Base-by-base conservation (phyloP, 2,113 vertebrate genomes). In the Gavia stellata region DNA sequence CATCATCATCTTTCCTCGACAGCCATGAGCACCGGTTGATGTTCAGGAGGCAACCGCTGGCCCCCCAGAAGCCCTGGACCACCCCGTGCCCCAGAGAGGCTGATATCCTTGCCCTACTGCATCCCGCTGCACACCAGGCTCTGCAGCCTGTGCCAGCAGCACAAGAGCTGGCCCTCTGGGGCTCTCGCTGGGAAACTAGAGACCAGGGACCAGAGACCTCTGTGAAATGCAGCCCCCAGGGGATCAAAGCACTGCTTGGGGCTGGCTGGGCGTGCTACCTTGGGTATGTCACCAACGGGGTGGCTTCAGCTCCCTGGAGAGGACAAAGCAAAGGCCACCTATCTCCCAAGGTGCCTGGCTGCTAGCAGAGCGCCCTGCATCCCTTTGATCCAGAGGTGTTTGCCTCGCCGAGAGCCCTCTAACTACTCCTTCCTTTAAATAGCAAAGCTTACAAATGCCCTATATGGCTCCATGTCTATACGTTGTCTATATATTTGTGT, bases 361-460 rank as follows among this genome's bases (percentile, higher is more conserved):
- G 3, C 52, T 52, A 81, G 55, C 84, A 75, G 56, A 90, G 68
- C 8, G 5, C 50, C 63, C 92, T 29, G n/a, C 58, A 75, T 59
- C 80, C 72, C 77, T 97, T 96, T 96, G 96, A 96, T 95, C 89
- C 6, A 2, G 91, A 97, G 89, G 90, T 86, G 94, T 81, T 77
- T 4, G 42, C 82, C 72, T 89, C 4, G 0, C 87, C 25, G 9
- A 72, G 24, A 86, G 47, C 88, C 91, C 84, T 94, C 73, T 86
- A 83, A 92, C 87, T 96, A 66, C 84, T 91, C 63, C 21, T 70
- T 70, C 47, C 92, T 94, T 91, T 93, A 94, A 95, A 96, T 62
- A 96, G 92, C 81, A 96, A 89, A 93, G 90, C 77, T 93, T 81
- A 92, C 84, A 96, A 96, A 96, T 65, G 79, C 66, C 74, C 83